Evolutionary conservation across 2,888 invertebrate species (phyloP).

Genomic region (Pseudanteris insignis): DNA sequence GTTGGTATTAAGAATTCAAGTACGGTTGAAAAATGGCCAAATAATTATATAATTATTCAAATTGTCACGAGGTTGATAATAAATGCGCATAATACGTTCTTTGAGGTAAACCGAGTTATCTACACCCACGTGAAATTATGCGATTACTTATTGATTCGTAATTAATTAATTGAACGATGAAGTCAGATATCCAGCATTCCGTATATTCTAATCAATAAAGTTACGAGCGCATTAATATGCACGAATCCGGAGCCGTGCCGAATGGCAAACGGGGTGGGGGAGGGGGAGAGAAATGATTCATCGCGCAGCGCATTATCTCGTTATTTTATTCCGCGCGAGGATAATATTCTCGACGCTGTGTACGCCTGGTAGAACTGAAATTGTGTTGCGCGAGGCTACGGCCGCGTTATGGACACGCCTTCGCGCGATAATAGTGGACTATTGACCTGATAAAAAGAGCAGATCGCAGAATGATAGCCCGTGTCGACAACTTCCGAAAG

Average conservation of each 20-base stretch:
- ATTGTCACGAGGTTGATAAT: no score
- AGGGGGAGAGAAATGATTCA: neutral
- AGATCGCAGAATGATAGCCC: constrained; percentile 21
- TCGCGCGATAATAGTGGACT: constrained; percentile 17
- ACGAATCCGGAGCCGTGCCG: neutral
- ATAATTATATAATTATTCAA: no score
- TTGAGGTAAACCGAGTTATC: no score
- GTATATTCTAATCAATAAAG: no score
- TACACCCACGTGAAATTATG: no score
- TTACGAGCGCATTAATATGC: no score
- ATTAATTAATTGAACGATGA: no score
- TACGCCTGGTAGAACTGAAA: constrained; percentile 7
- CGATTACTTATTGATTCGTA: no score
- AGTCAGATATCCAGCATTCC: no score
- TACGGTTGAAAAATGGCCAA: no score
- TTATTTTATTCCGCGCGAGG: neutral
- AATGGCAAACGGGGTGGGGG: neutral
- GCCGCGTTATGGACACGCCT: constrained; percentile 26
- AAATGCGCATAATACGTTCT: no score
- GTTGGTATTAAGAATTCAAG: no score
- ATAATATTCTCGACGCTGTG: constrained; percentile 3
- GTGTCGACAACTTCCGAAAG: constrained; percentile 33
- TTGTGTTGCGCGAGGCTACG: constrained; percentile 10
- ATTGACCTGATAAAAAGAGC: constrained; percentile 24
- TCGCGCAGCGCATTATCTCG: neutral